These are phyloP conservation scores for Pyrocoelia pectoralis DNA, from an alignment of 2,888 invertebrate species.

Conservation along the genomic window DNA sequence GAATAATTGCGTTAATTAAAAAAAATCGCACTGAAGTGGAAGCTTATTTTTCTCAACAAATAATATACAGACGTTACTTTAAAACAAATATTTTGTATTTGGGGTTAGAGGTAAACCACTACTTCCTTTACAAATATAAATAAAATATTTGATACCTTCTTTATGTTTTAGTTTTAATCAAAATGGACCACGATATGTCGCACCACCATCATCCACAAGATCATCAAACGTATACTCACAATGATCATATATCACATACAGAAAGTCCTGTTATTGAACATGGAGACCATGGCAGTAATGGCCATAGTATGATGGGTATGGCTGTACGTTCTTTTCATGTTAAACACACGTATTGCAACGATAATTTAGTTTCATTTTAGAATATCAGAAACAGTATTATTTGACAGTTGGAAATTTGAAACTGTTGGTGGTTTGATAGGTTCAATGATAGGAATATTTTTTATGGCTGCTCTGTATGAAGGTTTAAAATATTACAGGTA, in stretches of 20 bases:
- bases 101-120: slow-evolving; percentile 4
- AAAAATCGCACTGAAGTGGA: too few relatives aligned
- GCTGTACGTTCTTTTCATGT: slow-evolving; percentile 19
- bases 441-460: slow-evolving; percentile 90
- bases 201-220: slow-evolving; percentile 10
- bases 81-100: too few relatives aligned
- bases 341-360: neutral
- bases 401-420: slow-evolving; percentile 81
- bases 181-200: slow-evolving; percentile 24
- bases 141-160: neutral
- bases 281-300: slow-evolving; percentile 37
- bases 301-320: slow-evolving; percentile 28
- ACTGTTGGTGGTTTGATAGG: slow-evolving; percentile 81
- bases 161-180: neutral
- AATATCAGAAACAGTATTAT: slow-evolving; percentile 78
- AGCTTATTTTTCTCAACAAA: too few relatives aligned
- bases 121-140: neutral
- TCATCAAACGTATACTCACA: neutral
- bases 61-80: too few relatives aligned
- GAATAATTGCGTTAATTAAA: too few relatives aligned
- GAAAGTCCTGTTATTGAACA: slow-evolving; percentile 35
- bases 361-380: slow-evolving; percentile 83
- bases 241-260: slow-evolving; percentile 40
- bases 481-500: slow-evolving; percentile 88
- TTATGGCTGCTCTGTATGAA: slow-evolving; percentile 94